Base-by-base conservation (phyloP, 1,140 invertebrate species). In the Meloidogyne chitwoodi region DNA sequence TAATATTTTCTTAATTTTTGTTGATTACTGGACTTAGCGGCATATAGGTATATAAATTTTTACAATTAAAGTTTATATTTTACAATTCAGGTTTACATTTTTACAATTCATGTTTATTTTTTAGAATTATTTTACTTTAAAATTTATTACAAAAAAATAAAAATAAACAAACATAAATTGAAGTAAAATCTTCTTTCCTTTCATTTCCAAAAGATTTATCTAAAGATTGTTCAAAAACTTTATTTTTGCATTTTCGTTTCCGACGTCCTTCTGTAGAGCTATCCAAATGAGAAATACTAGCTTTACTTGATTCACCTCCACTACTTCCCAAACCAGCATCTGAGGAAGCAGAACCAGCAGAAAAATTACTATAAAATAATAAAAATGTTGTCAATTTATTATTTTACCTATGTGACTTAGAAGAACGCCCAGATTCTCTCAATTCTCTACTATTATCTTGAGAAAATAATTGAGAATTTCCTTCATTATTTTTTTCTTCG, bases 401-500 rank as follows among this genome's bases (percentile, higher is more conserved):
- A 22, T 74, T 27, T 31, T 14, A 44, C 44, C 74, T 77, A 11
- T 56, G 56, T 64, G 67, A 75, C 2, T 76, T 56, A 31, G 67
- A 62, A 22, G 48, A 73, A 11, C 31, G 41, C 8, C 31, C 27
- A 41, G 74, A 75, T 27, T 68, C 64, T 38, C 63, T 44, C 48
- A 19, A 56, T 56, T 56, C n/a, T n/a, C n/a, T n/a, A n/a, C n/a
- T 2, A n/a, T 22, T 19, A 56, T 38, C 6, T 78, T 76, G 19
- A 66, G 75, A 26, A 74, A 81, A 67, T 70, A 64, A 11, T 80
- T 68, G 0, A 62, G 48, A 22, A 41, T 68, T 64, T 6, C n/a
- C 10, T 48, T 62, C 27, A 74, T 44, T 16, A 6, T 16, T 16
- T n/a, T 67, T 27, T 56, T 22, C 26, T 1, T n/a, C 68, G 2